Base-by-base conservation (phyloP, 2,113 vertebrate species). In the Anser cygnoides region DNA sequence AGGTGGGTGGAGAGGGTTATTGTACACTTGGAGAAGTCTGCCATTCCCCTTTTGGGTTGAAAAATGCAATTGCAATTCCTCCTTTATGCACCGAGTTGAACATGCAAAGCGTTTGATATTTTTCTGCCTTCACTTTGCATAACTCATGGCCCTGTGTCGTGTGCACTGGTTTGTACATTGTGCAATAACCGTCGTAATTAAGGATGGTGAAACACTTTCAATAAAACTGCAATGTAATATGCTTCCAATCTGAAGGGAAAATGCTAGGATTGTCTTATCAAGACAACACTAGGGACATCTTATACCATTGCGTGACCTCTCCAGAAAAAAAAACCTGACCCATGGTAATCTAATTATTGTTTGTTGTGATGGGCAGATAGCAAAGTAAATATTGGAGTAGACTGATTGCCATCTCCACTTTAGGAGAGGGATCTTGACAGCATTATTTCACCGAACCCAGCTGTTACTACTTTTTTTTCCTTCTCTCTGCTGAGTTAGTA, bases 321-420 rank as follows among this genome's bases (percentile, higher is more conserved):
- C 59, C 43, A 66, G 90, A 79, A 92, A 89, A 81, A 78, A 31
- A 5, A 49, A 11, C 10, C 43, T 93, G 94, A 93, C 93, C 96
- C 57, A 37, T 83, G 74, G 39, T 97, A 96, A 97, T 95, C 77
- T 94, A 95, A 97, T 97, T 95, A 96, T 96, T 92, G 83, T 94
- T 93, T 95, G 78, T 90, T 81, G 86, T 93, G 94, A 95, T 95
- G 83, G 78, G 79, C 79, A 88, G 91, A 83, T 97, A 97, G 89
- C 86, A 93, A 94, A 96, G 81, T 94, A 96, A 97, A 92, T 96
- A 95, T 94, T 90, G 92, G 84, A 94, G 72, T 28, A 81, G 82
- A 68, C 72, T 93, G 95, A 96, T 94, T 96, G 92, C 94, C 95
- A 94, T 93, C 71, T 96, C 39, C 76, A 72, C 76, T 96, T 96